phyloP scores from a whole-genome alignment of 2,888 invertebrate genomes.

The Junonia oenone region DNA sequence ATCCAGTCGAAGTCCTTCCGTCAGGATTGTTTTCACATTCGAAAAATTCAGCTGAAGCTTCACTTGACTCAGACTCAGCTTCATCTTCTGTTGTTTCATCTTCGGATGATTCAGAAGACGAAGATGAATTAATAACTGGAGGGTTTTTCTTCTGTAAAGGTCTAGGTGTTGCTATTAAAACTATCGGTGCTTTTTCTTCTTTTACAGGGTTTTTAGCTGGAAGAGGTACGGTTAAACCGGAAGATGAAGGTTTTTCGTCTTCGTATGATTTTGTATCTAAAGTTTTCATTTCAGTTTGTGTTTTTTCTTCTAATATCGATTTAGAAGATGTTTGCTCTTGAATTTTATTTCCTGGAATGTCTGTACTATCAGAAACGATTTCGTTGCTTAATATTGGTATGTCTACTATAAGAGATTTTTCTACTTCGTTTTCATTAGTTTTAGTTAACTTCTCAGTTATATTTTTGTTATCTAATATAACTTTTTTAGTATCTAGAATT shows the following conservation, averaged over 20 bases:
- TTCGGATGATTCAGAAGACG: slow-evolving; percentile 65
- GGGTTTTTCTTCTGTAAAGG: slow-evolving; percentile 78
- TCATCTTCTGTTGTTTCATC: slow-evolving; percentile 60
- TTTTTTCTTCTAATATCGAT: background rate
- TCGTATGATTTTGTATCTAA: slow-evolving; percentile 30
- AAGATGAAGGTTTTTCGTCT: slow-evolving; percentile 20
- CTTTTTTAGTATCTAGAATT: background rate
- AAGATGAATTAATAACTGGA: slow-evolving; percentile 61
- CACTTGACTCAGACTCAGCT: slow-evolving; percentile 55
- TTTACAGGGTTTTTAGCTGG: slow-evolving; percentile 39
- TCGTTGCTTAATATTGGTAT: background rate
- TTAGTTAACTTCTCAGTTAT: background rate
- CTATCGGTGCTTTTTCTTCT: slow-evolving; percentile 75
- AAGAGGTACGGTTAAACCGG: slow-evolving; percentile 23
- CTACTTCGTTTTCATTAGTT: background rate
- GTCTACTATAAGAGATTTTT: background rate
- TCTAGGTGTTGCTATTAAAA: slow-evolving; percentile 81
- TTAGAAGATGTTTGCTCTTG: background rate
- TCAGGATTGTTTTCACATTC: slow-evolving; percentile 74
- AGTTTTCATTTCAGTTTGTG: slow-evolving; percentile 2
- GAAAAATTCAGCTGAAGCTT: slow-evolving; percentile 62
- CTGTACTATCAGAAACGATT: background rate
- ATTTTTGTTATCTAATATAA: background rate
- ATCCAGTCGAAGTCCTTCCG: slow-evolving; percentile 85
- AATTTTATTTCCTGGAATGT: slow-evolving; percentile 16